Evolutionary conservation across 2,888 invertebrate species (phyloP), one percentile per base, ranked within the genome.

Genomic region (Parnassius orleans): DNA sequence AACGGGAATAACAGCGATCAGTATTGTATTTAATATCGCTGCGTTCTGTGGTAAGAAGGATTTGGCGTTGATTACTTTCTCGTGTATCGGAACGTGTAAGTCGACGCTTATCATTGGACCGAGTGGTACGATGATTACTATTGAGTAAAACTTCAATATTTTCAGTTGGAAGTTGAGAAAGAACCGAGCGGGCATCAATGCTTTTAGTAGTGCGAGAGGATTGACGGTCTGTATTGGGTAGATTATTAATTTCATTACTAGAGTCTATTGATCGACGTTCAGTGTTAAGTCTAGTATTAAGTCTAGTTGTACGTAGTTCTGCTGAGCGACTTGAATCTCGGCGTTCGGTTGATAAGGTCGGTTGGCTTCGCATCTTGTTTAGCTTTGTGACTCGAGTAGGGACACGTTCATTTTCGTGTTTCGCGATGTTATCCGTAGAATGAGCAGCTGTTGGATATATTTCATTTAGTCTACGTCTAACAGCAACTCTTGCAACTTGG

Each of bases 311-410:
- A 15, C 50, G 50, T 2, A 15, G 50, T 50, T 50, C 50, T 42
- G 19, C 48, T 15, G 10, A 19, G 3, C 41, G 50, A 50, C 42
- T 11, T 12, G 46, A 11, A 3, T 46, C 7, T 12, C 11, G 52
- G n/a, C 58, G 46, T 14, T 53, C 47, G 14, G 46, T 44, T 9
- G 46, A 52, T 41, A 60, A 60, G 47, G 19, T 19, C 19, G 19
- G 19, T 33, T 33, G 33, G 33, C 33, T 7, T 5, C 33, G 33
- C 7, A 33, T 7, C 33, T 33, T 33, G 33, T 33, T 33, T 33
- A 33, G 7, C 7, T 33, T 7, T 33, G 5, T 33, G 33, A 33
- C 33, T 33, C 33, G 33, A 33, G 33, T 33, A 33, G 33, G 5
- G 33, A 5, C 33, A 33, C 33, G 33, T 33, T 33, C 33, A 7